Conservation (phyloP, 2,888 invertebrate genomes). For the Eupithecia subumbrata region DNA sequence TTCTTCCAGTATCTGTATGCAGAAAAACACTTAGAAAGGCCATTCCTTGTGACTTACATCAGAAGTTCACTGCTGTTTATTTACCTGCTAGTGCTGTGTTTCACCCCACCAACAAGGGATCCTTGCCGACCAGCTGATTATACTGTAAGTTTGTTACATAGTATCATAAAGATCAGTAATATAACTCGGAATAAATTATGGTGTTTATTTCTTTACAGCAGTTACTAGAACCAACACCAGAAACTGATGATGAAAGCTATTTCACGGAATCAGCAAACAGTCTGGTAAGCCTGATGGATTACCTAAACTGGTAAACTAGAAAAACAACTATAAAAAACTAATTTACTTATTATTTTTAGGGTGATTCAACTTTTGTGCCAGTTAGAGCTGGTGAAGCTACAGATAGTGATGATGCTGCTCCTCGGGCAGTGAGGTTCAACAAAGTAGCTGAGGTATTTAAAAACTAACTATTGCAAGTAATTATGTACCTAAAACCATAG, state of each 20-base stretch:
- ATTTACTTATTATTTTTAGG: slow-evolving; percentile 77
- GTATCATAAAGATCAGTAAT: background rate
- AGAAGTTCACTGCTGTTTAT: slow-evolving; percentile 97
- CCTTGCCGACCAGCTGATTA: slow-evolving; percentile 91
- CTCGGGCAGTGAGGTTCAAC: slow-evolving; percentile 94
- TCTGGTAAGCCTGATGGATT: slow-evolving; percentile 77
- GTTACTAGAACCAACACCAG: slow-evolving; percentile 88
- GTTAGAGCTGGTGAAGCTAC: slow-evolving; percentile 90
- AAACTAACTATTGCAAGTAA: background rate
- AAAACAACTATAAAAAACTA: background rate
- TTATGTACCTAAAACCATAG: background rate
- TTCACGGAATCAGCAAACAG: slow-evolving; percentile 87
- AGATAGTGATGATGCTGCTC: slow-evolving; percentile 90
- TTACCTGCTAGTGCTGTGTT: slow-evolving; percentile 94
- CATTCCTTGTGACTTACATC: slow-evolving; percentile 97
- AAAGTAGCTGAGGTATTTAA: slow-evolving; percentile 90
- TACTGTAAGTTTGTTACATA: slow-evolving; percentile 82
- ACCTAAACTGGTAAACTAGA: background rate
- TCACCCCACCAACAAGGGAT: slow-evolving; percentile 95
- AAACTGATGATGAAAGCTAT: slow-evolving; percentile 91
- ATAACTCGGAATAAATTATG: background rate
- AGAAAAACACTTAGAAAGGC: slow-evolving; percentile 94
- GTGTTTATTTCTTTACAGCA: slow-evolving; percentile 59
- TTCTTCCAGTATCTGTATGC: slow-evolving; percentile 91
- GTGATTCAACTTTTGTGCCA: slow-evolving; percentile 96